phyloP scores from a whole-genome alignment of 1,140 invertebrate species.

The Muscidifurax raptorellus region DNA sequence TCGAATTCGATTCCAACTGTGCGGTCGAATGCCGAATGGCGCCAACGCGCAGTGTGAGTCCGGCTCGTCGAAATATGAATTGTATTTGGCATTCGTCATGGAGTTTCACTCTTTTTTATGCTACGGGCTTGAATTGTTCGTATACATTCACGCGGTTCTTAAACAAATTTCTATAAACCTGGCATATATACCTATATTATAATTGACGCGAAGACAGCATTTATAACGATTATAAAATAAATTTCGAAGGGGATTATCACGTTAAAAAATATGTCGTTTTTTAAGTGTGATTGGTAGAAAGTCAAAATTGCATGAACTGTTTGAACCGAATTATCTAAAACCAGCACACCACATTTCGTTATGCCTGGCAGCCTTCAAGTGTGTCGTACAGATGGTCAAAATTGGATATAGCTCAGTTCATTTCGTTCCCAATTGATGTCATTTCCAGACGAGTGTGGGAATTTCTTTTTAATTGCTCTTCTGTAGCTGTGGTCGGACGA shows the following conservation, averaged over 20 bases:
- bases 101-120: constrained; percentile 23
- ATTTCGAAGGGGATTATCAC: background rate
- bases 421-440: constrained; percentile 42
- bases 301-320: constrained; percentile 27
- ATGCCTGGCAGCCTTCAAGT: background rate
- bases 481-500: background rate
- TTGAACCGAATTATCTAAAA: constrained; percentile 36
- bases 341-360: background rate
- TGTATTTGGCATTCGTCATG: constrained; percentile 20
- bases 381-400: constrained; percentile 50
- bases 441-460: constrained; percentile 48
- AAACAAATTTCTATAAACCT: too few relatives aligned
- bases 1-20: constrained; percentile 35
- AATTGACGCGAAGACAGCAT: background rate
- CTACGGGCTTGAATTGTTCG: background rate
- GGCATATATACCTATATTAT: background rate
- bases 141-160: too few relatives aligned
- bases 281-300: background rate
- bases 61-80: constrained; percentile 7
- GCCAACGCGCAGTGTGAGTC: background rate
- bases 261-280: background rate
- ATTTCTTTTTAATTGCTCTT: constrained; percentile 49
- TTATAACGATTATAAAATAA: background rate
- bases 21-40: background rate
- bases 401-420: constrained; percentile 51